Base-by-base conservation (phyloP, 2,113 vertebrate genomes). In the Chitala chitala region DNA sequence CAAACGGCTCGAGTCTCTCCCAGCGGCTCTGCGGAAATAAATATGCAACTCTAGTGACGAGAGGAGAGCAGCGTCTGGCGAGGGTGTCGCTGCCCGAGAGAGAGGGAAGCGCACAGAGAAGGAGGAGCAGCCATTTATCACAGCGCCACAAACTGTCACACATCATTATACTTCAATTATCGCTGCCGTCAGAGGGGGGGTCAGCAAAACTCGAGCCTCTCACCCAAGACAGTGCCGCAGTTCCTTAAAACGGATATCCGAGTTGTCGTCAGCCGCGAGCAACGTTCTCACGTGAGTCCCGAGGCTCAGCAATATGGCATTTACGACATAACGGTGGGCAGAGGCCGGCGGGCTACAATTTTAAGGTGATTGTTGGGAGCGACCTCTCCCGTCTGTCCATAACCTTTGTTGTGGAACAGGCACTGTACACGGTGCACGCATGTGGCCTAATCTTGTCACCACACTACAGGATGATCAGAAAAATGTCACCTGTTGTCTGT, bases 141-240 rank as follows among this genome's bases (percentile, higher is more conserved):
- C 42, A 36, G 59, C 2, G 38, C 29, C 50, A 26, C 51, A 63
- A 74, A 66, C 66, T 54, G 48, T 73, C 73, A 17, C 53, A 77
- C 54, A 29, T 71, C 66, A 33, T 71, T 64, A 69, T 33, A 42
- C 69, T 73, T 77, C 77, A 77, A 75, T 81, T 65, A 78, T 63
- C 48, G 31, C 36, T 55, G 13, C 42, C 44, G 42, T 73, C 56
- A 63, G 46, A 29, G 53, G 68, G 54, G 31, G 68, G 48, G 24
- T 22, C 68, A 3, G 44, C 29, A 53, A 53, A 51, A 53, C 26
- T 50, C 13, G 15, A 33, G 48, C 15, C 46, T 53, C 68, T 24
- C 20, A 20, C 48, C 48, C 46, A 48, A 48, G 46, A 5, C 46
- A 48, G 53, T n/a, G 53, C 20, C n/a, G 20, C 53, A 5, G 17